Base-by-base conservation (phyloP, 2,113 vertebrate species). In the Nannospalax galili region DNA sequence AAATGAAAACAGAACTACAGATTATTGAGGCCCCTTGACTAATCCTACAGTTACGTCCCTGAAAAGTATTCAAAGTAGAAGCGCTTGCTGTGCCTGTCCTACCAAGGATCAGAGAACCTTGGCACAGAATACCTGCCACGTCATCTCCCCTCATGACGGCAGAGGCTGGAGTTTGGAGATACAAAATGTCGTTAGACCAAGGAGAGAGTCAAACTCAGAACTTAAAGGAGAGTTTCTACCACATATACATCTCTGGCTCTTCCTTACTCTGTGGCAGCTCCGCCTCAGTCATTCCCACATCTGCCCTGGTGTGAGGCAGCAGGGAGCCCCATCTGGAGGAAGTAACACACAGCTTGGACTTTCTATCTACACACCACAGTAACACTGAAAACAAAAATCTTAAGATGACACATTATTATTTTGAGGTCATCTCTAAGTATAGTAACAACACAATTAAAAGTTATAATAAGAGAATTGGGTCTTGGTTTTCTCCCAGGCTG, bases 111-210 rank as follows among this genome's bases (percentile, higher is more conserved):
- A 60, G 72, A 42, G 12, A 24, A 45, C 26, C 28, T 45, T 26
- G 3, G 40, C 72, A 48, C 42, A 48, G 79, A 17, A n/a, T 3
- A 7, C 37, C 56, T 26, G 48, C 78, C 12, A 5, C 10, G 35
- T 11, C 2, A 14, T 22, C 19, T 40, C n/a, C 28, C 12, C 14
- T 35, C 3, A 0, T 35, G 37, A 7, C 3, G 24, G 32, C 48
- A 64, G 58, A 45, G 45, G 32, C 11, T 24, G 20, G 62, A 20
- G 20, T 19, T 64, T 15, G 5, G 62, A 5, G 62, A n/a, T n/a
- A n/a, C n/a, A n/a, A n/a, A n/a, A n/a, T 24, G 20, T 64, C 62
- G 15, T 37, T 35, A 69, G 42, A 42, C 32, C 32, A 0, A 30
- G 42, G 52, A 69, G 20, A 20, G 20, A 52, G 9, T 28, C 42